These are phyloP conservation scores for Pseudopleuronectes americanus DNA, from an alignment of 2,797 vertebrate genomes.

Conservation along the genomic window DNA sequence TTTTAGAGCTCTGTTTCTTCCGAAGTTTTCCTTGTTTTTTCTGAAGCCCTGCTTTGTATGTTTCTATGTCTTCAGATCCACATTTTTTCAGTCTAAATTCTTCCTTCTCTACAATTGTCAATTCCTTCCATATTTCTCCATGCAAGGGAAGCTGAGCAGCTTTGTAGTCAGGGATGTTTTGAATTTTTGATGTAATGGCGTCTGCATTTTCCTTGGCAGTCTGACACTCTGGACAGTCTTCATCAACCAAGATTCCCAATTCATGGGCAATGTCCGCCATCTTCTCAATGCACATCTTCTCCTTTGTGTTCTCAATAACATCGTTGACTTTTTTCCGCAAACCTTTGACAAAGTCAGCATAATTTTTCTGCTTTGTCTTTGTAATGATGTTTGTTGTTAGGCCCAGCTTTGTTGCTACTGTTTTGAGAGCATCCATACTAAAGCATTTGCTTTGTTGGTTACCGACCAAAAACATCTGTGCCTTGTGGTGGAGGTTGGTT, in stretches of 20 bases:
- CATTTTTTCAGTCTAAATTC: slow-evolving; percentile 70
- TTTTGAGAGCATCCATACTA: not conserved
- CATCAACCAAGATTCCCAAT: slow-evolving; percentile 82
- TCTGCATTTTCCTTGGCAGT: slow-evolving; percentile 67
- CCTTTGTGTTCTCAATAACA: too few relatives aligned
- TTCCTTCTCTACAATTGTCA: slow-evolving; percentile 82
- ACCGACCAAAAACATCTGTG: slow-evolving; percentile 66
- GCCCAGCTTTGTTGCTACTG: slow-evolving; percentile 26
- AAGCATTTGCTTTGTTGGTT: slow-evolving; percentile 42
- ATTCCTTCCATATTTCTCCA: slow-evolving; percentile 77
- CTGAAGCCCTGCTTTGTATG: slow-evolving; percentile 70
- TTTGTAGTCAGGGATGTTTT: slow-evolving; percentile 62
- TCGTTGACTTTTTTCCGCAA: too few relatives aligned
- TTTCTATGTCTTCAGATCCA: slow-evolving; percentile 62
- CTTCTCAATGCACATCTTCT: slow-evolving; percentile 55
- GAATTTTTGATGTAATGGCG: slow-evolving; percentile 71
- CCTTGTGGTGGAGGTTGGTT: slow-evolving; percentile 34
- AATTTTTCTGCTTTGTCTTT: too few relatives aligned
- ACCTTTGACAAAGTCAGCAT: too few relatives aligned
- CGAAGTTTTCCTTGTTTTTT: slow-evolving; percentile 54
- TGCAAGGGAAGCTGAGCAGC: slow-evolving; percentile 79
- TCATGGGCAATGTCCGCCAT: slow-evolving; percentile 74
- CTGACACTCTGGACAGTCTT: slow-evolving; percentile 79
- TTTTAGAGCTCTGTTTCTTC: slow-evolving; percentile 62
- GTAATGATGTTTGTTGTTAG: too few relatives aligned